Conservation (phyloP, 2,797 vertebrate genomes). For the Oreochromis mossambicus region DNA sequence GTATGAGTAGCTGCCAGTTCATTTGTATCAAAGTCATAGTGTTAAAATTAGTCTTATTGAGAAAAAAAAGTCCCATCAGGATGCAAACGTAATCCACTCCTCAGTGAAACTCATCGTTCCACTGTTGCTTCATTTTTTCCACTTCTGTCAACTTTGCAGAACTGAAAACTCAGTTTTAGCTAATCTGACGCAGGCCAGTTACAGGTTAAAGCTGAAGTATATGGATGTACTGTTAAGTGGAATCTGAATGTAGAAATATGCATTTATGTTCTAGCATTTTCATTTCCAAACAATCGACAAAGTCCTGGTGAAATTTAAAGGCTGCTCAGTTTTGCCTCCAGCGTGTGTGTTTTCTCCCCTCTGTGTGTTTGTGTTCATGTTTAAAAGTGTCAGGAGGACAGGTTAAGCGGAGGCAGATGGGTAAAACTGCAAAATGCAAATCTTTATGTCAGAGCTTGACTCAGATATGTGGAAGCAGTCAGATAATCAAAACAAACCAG, state of each 20-base stretch:
- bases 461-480: background rate
- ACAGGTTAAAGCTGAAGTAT: fast-evolving
- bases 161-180: background rate
- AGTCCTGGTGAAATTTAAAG: background rate
- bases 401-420: background rate
- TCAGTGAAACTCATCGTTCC: background rate
- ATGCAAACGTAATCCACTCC: background rate
- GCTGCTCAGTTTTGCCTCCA: background rate
- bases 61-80: background rate
- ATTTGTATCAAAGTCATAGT: background rate
- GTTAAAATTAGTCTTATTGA: background rate
- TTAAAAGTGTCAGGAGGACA: background rate
- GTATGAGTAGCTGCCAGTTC: background rate
- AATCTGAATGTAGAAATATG: background rate
- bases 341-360: background rate
- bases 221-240: background rate
- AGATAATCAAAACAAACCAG: background rate
- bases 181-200: background rate
- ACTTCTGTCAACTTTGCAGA: background rate
- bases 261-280: background rate
- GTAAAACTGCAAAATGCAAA: background rate
- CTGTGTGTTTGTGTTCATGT: background rate
- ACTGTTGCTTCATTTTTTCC: background rate
- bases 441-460: background rate
- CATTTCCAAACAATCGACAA: background rate